Evolutionary conservation across 2,888 invertebrate species (phyloP), one percentile per base, ranked within the genome.

Genomic region (Cheilosia scutellata): DNA sequence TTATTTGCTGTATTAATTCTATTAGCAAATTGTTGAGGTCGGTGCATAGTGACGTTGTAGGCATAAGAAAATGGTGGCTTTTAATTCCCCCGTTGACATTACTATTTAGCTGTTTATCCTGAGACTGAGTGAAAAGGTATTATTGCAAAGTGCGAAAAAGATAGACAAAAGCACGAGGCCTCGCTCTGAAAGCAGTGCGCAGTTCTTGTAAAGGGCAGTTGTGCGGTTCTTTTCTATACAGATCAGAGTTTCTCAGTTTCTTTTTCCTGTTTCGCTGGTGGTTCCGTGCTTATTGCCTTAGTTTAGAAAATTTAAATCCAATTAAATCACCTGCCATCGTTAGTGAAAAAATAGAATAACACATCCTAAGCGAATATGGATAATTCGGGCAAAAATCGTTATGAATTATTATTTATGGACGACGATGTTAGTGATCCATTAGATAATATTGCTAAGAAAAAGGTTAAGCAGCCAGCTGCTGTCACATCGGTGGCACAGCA

Each of bases 331-430:
- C 76, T 86, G 71, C 53, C 86, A 86, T 86, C 86, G 49, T 57
- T 82, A 57, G 62, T 82, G 49, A 51, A 44, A 86, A 76, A 66
- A 47, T 57, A 29, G 4, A 66, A 76, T 66, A 72, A 62, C 29
- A 16, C 7, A 82, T 60, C 31, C 29, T 20, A 70, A 79, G 27
- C 75, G 49, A 90, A 88, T 83, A 92, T 92, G 92, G 92, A 92
- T 89, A 91, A 90, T 89, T 89, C 91, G 89, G 92, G 92, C 88
- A 92, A 91, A 88, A 92, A 92, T 91, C 92, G 92, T 89, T 92
- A 92, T 90, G 92, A 92, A 90, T 91, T 92, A 88, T 91, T 92
- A 91, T 92, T 91, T 91, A 92, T 92, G 91, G 92, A 92, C 90
- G 92, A 92, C 89, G 92, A 92, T 90, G 90, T 91, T 89, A 90